These are phyloP conservation scores for Bombus polaris DNA, from an alignment of 1,140 invertebrate species.

Conservation along the genomic window DNA sequence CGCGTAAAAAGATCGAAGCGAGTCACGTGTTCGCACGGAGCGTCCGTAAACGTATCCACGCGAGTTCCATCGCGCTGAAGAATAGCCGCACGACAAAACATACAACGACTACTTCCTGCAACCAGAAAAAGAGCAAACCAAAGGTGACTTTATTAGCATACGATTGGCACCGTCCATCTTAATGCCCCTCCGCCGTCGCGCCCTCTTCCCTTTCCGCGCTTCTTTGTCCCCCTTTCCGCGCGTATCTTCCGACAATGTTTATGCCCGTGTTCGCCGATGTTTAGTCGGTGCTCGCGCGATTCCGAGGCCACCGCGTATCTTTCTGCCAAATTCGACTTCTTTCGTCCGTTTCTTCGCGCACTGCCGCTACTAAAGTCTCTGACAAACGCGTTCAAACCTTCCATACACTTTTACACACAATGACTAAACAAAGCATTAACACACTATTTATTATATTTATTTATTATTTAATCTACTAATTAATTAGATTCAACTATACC, in stretches of 20 bases:
- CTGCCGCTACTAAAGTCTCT: neutral
- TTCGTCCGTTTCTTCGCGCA: neutral
- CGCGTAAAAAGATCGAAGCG: neutral
- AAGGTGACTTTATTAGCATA: conserved; percentile 80
- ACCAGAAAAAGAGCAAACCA: conserved; percentile 75
- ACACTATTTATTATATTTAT: no score
- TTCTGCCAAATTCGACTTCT: conserved; percentile 38
- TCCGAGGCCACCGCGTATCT: conserved; percentile 25
- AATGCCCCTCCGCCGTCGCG: conserved; percentile 67
- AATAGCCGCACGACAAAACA: conserved; percentile 64
- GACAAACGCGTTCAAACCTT: neutral
- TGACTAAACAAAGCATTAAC: no score
- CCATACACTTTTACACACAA: no score
- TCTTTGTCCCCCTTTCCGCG: conserved; percentile 60
- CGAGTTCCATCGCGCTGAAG: neutral
- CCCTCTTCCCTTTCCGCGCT: conserved; percentile 48
- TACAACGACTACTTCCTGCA: conserved; percentile 65
- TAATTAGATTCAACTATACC: no score
- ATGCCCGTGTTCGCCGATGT: conserved; percentile 77
- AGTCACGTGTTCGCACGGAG: neutral
- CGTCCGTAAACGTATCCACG: neutral
- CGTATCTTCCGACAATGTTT: conserved; percentile 80
- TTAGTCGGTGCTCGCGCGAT: conserved; percentile 76
- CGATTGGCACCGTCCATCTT: conserved; percentile 82
- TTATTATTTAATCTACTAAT: no score